Percentiles rank a stretch among this genome's conserved stretches.
These are phyloP conservation scores for Drosophila bipectinata DNA, from an alignment of 1,140 invertebrate species.

Conservation along the genomic window DNA sequence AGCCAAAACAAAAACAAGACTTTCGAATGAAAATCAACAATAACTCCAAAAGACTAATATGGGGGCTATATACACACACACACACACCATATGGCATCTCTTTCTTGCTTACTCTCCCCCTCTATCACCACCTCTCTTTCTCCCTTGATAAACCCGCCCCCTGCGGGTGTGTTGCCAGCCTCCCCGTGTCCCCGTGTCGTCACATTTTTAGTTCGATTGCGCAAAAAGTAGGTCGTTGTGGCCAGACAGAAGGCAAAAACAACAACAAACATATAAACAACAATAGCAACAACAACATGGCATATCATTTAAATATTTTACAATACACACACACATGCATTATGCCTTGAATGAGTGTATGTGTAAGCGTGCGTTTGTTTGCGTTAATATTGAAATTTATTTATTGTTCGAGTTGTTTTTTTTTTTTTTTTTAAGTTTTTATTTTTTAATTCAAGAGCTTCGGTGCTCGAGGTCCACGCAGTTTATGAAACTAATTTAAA, in stretches of 20 bases:
- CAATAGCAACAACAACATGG: slow-evolving; percentile 56
- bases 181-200: slow-evolving; percentile 39
- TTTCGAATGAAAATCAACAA: slow-evolving; percentile 23
- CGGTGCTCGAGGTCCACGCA: slow-evolving; percentile 9
- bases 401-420: slow-evolving; percentile 49
- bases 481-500: slow-evolving; percentile 16
- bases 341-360: slow-evolving; percentile 3
- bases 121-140: slow-evolving; percentile 2
- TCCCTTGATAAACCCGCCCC: slow-evolving; percentile 17
- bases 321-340: slow-evolving; percentile 34
- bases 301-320: slow-evolving; percentile 79
- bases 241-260: slow-evolving; percentile 56
- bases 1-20: slow-evolving; percentile 23
- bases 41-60: slow-evolving; percentile 24
- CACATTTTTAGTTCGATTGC: slow-evolving; percentile 76
- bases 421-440: slow-evolving; percentile 34
- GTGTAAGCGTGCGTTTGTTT: slow-evolving; percentile 47
- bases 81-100: slow-evolving; percentile 16
- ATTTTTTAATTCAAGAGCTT: slow-evolving; percentile 16
- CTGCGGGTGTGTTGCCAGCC: not conserved
- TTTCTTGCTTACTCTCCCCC: slow-evolving; percentile 13
- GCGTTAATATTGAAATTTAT: slow-evolving; percentile 67
- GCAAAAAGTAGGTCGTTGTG: slow-evolving; percentile 78
- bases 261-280: slow-evolving; percentile 18
- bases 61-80: not conserved